Base-by-base conservation (phyloP, 2,797 vertebrate species). In the Poecilia velifera region DNA sequence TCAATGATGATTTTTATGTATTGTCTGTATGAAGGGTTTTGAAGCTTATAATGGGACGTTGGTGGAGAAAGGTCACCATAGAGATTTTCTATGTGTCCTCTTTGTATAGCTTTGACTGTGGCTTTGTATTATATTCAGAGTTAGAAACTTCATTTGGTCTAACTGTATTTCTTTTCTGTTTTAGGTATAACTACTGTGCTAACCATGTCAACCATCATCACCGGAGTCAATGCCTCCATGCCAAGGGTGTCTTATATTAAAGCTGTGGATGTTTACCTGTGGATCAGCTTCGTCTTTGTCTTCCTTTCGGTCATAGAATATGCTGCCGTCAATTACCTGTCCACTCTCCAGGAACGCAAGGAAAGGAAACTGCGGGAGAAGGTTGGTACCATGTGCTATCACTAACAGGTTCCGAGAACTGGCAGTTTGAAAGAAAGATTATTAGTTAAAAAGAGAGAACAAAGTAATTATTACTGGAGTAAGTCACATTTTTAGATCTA, bases 161-260 rank as follows among this genome's bases (percentile, higher is more conserved):
- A 28, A 74, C 22, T 36, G 6, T 72, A 18, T 51, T 53, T 49
- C 0, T 31, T 9, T 51, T 10, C 6, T 70, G 9, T 53, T 73
- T 39, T 51, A 95, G 95, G 94, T 12, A 98, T 98, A 91, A 98
- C 97, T 14, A 98, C 97, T 0, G 97, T 98, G 87, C 95, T 98
- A 91, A 98, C 97, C 85, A 98, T 98, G 97, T 97, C 97, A 57
- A 98, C 97, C 0, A 98, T 98, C 95, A 98, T 98, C 93, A 98
- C 97, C 0, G 97, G 97, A 1, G 97, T 98, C 62, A 98, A 98
- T 0, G 97, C 97, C 78, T 98, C 97, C 91, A 98, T 98, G 97
- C 97, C 97, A n/a, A 94, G 97, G 1, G 97, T 98, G 34, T 98
- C 97, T 84, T 98, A 98, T 94, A 96, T 98, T 91, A 98, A 98